Conservation (phyloP, 1,140 invertebrate genomes). For the Atta colombica region DNA sequence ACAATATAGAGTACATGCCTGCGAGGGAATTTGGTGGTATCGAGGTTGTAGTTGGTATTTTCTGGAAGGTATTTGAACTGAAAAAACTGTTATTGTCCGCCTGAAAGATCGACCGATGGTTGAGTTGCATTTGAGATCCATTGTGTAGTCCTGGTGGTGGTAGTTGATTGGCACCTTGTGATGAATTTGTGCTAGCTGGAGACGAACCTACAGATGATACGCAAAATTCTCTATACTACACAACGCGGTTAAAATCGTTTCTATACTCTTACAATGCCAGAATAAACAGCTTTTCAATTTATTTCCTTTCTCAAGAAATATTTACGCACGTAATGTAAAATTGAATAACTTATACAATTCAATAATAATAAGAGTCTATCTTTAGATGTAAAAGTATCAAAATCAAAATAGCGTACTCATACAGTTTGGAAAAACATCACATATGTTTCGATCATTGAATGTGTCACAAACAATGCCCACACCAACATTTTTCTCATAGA, state of each 20-base stretch:
- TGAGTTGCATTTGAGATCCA: slow-evolving; percentile 83
- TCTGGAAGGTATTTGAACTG: slow-evolving; percentile 87
- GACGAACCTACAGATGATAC: slow-evolving; percentile 81
- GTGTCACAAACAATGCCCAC: background rate
- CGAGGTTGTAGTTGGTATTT: slow-evolving; percentile 83
- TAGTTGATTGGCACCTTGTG: slow-evolving; percentile 79
- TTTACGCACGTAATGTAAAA: background rate
- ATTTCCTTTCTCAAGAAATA: slow-evolving; percentile 40
- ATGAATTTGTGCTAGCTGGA: slow-evolving; percentile 82
- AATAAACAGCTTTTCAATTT: slow-evolving; percentile 79
- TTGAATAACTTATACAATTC: background rate
- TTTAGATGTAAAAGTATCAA: background rate
- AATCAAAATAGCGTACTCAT: background rate
- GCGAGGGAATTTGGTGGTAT: slow-evolving; percentile 80
- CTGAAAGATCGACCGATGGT: slow-evolving; percentile 86
- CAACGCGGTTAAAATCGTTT: slow-evolving; percentile 66
- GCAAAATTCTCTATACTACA: slow-evolving; percentile 79
- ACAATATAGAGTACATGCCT: slow-evolving; percentile 75
- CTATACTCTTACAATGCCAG: slow-evolving; percentile 74
- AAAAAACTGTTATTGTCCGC: slow-evolving; percentile 88
- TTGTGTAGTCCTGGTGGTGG: slow-evolving; percentile 83
- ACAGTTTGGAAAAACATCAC: slow-evolving; percentile 21
- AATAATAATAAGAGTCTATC: background rate
- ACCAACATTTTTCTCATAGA: slow-evolving; percentile 6
- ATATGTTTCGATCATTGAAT: background rate